Conservation (phyloP, 2,797 vertebrate genomes). For the Hyperoplus immaculatus region DNA sequence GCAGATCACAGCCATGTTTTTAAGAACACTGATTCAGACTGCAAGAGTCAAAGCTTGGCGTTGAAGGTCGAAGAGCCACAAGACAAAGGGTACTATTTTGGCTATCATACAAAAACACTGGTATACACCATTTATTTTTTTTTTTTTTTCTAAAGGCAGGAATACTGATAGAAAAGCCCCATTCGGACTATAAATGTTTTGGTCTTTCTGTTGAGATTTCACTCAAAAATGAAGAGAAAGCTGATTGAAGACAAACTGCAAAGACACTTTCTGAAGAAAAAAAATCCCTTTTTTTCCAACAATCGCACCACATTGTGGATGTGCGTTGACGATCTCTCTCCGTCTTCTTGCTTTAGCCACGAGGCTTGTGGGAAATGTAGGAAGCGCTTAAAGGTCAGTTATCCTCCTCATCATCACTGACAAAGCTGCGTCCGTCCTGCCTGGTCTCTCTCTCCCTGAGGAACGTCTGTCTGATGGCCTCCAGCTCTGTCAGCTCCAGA, state of each 20-base stretch:
- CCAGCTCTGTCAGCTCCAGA: conserved; percentile 94
- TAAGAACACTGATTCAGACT: conserved; percentile 68
- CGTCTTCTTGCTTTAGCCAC: conserved; percentile 30
- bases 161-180: conserved; percentile 69
- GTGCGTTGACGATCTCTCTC: conserved; percentile 22
- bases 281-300: conserved; percentile 18
- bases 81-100: neutral
- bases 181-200: conserved; percentile 26
- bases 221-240: neutral
- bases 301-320: neutral
- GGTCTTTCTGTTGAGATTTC: conserved; percentile 29
- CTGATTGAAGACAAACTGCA: conserved; percentile 40
- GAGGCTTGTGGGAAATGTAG: neutral
- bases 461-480: conserved; percentile 96
- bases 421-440: conserved; percentile 89
- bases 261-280: neutral
- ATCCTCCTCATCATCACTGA: conserved; percentile 97
- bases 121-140: conserved; percentile 9
- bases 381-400: conserved; percentile 62
- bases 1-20: conserved; percentile 36
- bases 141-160: conserved; percentile 41
- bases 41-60: conserved; percentile 17
- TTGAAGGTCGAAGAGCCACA: neutral
- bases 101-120: conserved; percentile 27
- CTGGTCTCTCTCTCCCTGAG: conserved; percentile 91